Conservation (phyloP, 2,113 vertebrate genomes). For the Petromus typicus region DNA sequence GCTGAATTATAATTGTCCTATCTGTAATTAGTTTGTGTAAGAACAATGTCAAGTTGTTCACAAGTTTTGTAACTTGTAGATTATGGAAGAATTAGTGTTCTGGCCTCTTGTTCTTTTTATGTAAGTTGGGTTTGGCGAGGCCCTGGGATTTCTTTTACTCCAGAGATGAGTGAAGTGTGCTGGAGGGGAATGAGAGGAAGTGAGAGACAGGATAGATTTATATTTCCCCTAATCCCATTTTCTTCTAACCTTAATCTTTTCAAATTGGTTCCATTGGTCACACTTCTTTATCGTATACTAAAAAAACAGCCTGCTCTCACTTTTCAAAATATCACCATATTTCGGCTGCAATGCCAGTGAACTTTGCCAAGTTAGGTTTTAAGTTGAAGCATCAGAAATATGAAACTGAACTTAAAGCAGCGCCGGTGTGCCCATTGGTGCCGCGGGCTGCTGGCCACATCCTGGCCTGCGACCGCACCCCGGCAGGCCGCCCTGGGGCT, state of each 20-base stretch:
- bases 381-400: not conserved
- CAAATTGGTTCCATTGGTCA: not conserved
- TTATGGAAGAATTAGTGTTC: not conserved
- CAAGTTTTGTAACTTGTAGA: not conserved
- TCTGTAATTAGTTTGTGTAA: not conserved
- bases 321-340: not conserved
- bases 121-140: not conserved
- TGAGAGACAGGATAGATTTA: not conserved
- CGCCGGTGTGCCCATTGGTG: not conserved
- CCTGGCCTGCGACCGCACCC: not conserved
- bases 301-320: not conserved
- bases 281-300: not conserved
- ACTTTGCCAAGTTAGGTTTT: not conserved
- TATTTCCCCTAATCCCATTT: not conserved
- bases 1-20: constrained; percentile 23
- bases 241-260: not conserved
- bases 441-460: not conserved
- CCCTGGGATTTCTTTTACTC: not conserved
- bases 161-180: not conserved
- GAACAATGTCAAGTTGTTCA: not conserved
- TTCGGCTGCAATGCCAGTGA: not conserved
- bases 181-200: fast-evolving
- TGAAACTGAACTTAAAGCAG: not conserved
- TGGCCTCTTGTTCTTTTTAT: not conserved
- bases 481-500: not conserved